Evolutionary conservation across 2,113 vertebrate species (phyloP).

Genomic region (Paracanthobrama guichenoti): DNA sequence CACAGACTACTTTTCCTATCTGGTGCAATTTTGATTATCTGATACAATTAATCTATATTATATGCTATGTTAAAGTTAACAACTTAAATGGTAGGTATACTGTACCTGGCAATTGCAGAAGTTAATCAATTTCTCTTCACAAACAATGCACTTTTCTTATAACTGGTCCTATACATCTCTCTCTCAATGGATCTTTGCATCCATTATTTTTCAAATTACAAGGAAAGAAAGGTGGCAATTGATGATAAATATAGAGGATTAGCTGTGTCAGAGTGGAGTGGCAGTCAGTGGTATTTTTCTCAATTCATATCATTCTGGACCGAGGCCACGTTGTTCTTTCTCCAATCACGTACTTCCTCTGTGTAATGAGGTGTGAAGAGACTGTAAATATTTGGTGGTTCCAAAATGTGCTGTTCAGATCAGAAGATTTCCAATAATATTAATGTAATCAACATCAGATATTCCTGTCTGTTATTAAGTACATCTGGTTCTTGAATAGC

Average conservation of each 20-base stretch:
- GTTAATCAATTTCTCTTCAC: not conserved
- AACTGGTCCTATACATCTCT: not conserved
- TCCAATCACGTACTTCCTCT: not conserved
- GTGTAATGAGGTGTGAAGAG: conserved; percentile 19
- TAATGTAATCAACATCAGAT: not conserved
- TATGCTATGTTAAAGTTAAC: too few relatives aligned
- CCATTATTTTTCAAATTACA: not conserved
- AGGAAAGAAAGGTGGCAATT: conserved; percentile 3
- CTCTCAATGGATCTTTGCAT: too few relatives aligned
- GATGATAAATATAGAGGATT: conserved; percentile 2
- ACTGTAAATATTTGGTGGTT: not conserved
- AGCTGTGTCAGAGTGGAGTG: not conserved
- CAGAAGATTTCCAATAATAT: not conserved
- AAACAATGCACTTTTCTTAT: not conserved
- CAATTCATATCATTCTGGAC: not conserved
- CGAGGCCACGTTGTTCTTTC: not conserved
- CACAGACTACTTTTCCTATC: too few relatives aligned
- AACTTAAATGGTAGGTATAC: not conserved
- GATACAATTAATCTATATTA: too few relatives aligned
- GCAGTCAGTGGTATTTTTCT: not conserved
- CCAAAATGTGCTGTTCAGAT: not conserved
- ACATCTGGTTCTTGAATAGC: not conserved
- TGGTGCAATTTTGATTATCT: too few relatives aligned
- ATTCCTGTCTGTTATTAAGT: not conserved
- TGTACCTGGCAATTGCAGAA: not conserved